A percentile compares a stretch with the other conserved stretches of the same genome.
Evolutionary conservation across 2,888 invertebrate species (phyloP).

Genomic region (Brachypalpus laphriformis): DNA sequence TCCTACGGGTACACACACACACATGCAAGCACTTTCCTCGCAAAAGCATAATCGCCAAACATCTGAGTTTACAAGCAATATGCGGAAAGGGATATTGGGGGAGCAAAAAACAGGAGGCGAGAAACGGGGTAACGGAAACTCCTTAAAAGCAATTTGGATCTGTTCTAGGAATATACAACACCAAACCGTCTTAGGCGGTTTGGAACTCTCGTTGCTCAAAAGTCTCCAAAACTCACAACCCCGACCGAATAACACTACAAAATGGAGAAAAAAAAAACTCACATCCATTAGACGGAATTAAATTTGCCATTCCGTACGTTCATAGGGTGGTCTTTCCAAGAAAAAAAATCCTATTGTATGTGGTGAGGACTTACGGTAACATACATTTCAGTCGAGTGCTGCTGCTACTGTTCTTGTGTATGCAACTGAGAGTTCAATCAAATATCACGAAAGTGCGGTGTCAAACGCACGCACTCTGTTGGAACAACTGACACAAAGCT

Average conservation of each 20-base stretch:
- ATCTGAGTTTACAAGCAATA: conserved; percentile 23
- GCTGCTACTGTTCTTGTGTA: not conserved
- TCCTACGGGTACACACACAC: not conserved
- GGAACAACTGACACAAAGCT: conserved; percentile 21
- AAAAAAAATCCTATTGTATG: conserved; percentile 27
- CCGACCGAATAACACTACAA: not conserved
- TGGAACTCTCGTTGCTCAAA: conserved; percentile 4
- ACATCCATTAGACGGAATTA: conserved; percentile 70
- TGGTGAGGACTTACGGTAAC: conserved; percentile 31
- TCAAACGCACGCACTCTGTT: conserved; percentile 5
- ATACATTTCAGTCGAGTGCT: conserved; percentile 26
- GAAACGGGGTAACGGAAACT: not conserved
- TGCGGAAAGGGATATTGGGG: not conserved
- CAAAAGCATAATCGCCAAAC: conserved; percentile 29
- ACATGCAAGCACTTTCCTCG: conserved; percentile 1
- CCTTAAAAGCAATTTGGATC: conserved; percentile 45
- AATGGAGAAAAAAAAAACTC: conserved; percentile 24
- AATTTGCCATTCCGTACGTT: conserved; percentile 57
- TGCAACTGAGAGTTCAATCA: conserved; percentile 35
- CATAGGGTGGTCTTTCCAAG: conserved; percentile 34
- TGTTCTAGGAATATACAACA: conserved; percentile 33
- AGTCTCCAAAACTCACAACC: conserved; percentile 12
- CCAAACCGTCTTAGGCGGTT: conserved; percentile 28
- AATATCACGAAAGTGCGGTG: conserved; percentile 29
- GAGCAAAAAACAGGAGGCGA: not conserved